Evolutionary conservation across 2,888 invertebrate species (phyloP), one percentile per base, ranked within the genome.

Genomic region (Brenthis hecate): DNA sequence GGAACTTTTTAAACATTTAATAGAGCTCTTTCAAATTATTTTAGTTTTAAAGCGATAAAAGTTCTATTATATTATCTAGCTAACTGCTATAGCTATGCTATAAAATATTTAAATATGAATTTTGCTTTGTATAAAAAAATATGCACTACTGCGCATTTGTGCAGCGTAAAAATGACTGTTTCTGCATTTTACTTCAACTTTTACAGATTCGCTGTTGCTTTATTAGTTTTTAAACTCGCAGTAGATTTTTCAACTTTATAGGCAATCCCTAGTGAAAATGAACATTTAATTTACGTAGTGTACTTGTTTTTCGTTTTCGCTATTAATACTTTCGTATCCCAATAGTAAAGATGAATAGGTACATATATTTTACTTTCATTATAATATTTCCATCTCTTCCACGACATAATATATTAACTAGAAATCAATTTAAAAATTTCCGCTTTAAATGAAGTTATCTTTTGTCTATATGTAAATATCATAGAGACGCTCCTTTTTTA

Each of bases 191-290:
- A 50, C 64, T 64, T 62, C 32, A 62, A 62, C 51, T 62, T 62
- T 62, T 53, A 53, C 61, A 62, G 61, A 62, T 62, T 62, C 61
- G 61, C 51, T 53, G 61, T 62, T 51, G 61, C 61, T 62, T 62
- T 62, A 62, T 62, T 62, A 62, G 61, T 62, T 62, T 62, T 62
- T 62, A 50, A 62, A 62, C 61, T 62, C 61, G 61, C 53, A 53
- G 61, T 62, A 62, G 61, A 62, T 62, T 62, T 53, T 62, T 62
- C 61, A 62, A 62, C 61, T 32, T 62, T 62, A 53, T 53, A 13
- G 53, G 32, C 53, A 62, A 53, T 62, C 53, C 61, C 61, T 62
- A 13, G 61, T 53, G 61, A 32, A 62, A 62, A 62, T 62, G 61
- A 62, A 62, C 61, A 53, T 62, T 62, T 62, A 62, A 62, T 53